Conservation (phyloP, 1,140 invertebrate species). For the Plectus sambesii region DNA sequence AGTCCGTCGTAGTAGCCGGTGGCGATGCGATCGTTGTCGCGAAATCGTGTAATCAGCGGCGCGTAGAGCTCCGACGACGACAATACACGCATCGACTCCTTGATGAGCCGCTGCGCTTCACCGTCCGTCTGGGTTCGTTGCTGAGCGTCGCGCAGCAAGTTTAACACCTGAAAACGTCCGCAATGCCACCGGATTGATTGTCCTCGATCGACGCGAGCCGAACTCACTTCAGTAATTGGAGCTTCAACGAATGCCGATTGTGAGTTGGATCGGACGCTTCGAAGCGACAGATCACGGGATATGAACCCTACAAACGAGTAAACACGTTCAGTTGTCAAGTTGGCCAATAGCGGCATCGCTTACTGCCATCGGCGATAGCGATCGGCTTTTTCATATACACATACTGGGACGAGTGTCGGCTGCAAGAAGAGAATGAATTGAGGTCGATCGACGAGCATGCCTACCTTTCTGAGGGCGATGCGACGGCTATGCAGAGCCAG, state of each 20-base stretch:
- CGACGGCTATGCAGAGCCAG: neutral
- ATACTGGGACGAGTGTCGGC: conserved; percentile 38
- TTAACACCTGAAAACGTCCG: conserved; percentile 25
- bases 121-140: conserved; percentile 36
- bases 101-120: conserved; percentile 32
- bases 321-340: neutral
- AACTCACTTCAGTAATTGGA: conserved; percentile 31
- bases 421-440: conserved; percentile 16
- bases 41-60: conserved; percentile 38
- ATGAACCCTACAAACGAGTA: conserved; percentile 25
- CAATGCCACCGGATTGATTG: neutral
- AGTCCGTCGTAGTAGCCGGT: conserved; percentile 45
- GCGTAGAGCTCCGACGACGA: conserved; percentile 38
- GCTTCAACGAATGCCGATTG: conserved; percentile 33
- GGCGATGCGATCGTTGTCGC: conserved; percentile 40
- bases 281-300: conserved; percentile 29
- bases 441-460: too few relatives aligned
- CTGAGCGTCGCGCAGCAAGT: conserved; percentile 21
- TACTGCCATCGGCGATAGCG: conserved; percentile 27
- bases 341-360: conserved; percentile 17
- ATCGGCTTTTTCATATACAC: conserved; percentile 46
- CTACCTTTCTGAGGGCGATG: too few relatives aligned
- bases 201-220: conserved; percentile 1
- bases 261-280: conserved; percentile 28
- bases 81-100: conserved; percentile 35